Conservation (phyloP, 2,888 invertebrate species). For the Eugnorisma glareosa region DNA sequence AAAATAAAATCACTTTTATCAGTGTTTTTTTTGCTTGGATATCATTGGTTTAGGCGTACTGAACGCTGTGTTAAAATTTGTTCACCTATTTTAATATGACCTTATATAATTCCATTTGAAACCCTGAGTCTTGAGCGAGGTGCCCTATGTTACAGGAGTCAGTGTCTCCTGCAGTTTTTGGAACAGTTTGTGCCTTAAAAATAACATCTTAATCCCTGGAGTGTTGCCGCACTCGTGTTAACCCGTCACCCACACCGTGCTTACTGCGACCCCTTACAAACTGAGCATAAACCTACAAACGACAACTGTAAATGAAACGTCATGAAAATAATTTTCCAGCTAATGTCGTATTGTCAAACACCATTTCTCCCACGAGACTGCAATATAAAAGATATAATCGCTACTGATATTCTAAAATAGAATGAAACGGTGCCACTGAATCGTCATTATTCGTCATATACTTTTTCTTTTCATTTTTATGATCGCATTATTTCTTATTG, state of each 20-base stretch:
- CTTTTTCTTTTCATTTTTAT: constrained; percentile 35
- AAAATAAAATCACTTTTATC: too few relatives aligned
- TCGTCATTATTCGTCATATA: constrained; percentile 17
- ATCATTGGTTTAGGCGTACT: too few relatives aligned
- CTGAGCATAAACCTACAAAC: constrained; percentile 54
- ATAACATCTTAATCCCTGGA: constrained; percentile 10
- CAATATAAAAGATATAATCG: constrained; percentile 54
- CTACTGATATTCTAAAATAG: constrained; percentile 46
- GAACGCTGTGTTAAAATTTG: too few relatives aligned
- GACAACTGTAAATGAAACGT: constrained; percentile 46
- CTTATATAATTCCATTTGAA: too few relatives aligned
- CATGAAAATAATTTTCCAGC: constrained; percentile 57
- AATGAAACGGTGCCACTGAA: constrained; percentile 30
- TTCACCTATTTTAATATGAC: too few relatives aligned
- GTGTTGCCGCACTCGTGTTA: constrained; percentile 7
- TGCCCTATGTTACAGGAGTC: too few relatives aligned
- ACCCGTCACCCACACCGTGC: constrained; percentile 18
- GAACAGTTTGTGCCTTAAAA: background rate
- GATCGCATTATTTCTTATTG: constrained; percentile 42
- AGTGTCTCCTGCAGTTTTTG: background rate
- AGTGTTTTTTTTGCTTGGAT: too few relatives aligned
- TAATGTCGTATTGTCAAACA: constrained; percentile 63
- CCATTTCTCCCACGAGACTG: constrained; percentile 55
- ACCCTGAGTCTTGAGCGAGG: too few relatives aligned
- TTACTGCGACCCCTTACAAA: constrained; percentile 49